Base-by-base conservation (phyloP, 2,888 invertebrate genomes). In the Camponotus fellah region DNA sequence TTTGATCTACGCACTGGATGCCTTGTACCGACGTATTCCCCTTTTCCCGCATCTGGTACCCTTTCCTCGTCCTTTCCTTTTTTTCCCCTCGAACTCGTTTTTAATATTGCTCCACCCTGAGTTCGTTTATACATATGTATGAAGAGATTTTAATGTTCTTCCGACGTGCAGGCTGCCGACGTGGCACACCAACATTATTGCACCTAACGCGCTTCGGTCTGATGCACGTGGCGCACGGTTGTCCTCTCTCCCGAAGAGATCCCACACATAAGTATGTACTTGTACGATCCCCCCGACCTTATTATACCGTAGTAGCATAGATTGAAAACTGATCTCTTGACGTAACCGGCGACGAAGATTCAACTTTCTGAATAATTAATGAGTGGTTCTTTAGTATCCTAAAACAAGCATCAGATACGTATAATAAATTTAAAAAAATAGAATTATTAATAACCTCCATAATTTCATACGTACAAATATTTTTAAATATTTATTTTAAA, bases 111-210 rank as follows among this genome's bases (percentile, higher is more conserved):
- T 91, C 83, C 84, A 71, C 86, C 80, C 84, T 68, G 66, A 71
- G 85, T 68, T 83, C 86, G 76, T 89, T 91, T 88, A 91, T 91
- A 91, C 91, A 91, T 91, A 91, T 91, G 92, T 92, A 91, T 91
- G 91, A 91, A 89, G 87, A 87, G 83, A 91, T 89, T 91, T 91
- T 91, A 91, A 91, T 91, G 91, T 90, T 88, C 89, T 91, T 85
- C 83, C 89, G 84, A 80, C 87, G 86, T 85, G 65, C 85, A 87
- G 71, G 71, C 84, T 83, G 84, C 71, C 86, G 75, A 82, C 79
- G 62, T 75, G 88, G 89, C 84, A 84, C 85, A 76, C 84, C 74
- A 85, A 86, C 89, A 89, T 89, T 89, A 89, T 89, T 89, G 85
- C 88, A 82, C 80, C 87, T 86, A 83, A 87, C 88, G 85, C 87